Evolutionary conservation across 2,888 invertebrate species (phyloP).

Genomic region (Unio pictorum): DNA sequence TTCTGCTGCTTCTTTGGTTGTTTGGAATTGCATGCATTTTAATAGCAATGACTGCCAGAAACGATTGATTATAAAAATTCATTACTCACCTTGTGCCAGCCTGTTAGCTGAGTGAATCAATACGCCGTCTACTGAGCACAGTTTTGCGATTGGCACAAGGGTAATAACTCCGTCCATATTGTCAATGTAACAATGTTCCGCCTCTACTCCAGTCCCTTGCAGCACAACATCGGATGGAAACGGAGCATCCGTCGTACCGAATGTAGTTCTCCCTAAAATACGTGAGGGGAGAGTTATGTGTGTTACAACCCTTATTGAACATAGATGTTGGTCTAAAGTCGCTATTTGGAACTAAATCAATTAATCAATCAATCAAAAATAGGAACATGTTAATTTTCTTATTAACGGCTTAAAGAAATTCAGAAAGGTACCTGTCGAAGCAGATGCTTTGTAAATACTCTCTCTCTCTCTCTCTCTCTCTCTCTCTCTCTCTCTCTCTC

Average conservation of each 20-base stretch:
- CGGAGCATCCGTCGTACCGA: conserved; percentile 80
- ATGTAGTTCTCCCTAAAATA: conserved; percentile 81
- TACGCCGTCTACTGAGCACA: conserved; percentile 83
- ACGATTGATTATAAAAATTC: not conserved
- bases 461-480: no score
- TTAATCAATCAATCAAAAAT: not conserved
- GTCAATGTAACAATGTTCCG: conserved; percentile 89
- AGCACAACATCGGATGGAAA: conserved; percentile 85
- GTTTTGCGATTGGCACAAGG: conserved; percentile 82
- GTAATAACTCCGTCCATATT: conserved; percentile 86
- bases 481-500: no score
- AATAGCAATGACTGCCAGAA: not conserved
- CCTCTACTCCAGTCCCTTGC: conserved; percentile 88
- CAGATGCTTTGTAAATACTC: no score
- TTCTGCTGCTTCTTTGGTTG: not conserved
- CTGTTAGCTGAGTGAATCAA: conserved; percentile 82
- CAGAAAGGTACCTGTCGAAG: no score
- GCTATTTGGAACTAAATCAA: no score
- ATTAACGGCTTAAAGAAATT: no score
- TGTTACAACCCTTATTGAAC: no score
- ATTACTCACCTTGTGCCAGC: conserved; percentile 83
- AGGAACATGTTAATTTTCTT: not conserved
- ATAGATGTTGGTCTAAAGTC: no score
- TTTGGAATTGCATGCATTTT: not conserved
- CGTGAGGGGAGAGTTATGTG: not conserved